Conservation (phyloP, 53 echinoderm and acorn worm species). For the Echinarachnius parma region DNA sequence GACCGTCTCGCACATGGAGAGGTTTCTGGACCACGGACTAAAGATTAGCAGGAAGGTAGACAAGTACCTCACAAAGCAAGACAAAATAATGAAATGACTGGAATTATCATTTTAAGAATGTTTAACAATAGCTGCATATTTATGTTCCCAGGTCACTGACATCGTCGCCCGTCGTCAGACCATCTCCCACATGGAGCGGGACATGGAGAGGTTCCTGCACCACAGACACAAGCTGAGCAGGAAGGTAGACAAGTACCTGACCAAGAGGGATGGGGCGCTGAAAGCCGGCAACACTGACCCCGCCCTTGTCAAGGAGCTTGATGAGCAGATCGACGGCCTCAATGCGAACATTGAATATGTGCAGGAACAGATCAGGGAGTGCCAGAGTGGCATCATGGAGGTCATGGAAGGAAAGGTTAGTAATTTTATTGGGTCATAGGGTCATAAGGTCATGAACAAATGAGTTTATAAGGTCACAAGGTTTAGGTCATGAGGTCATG, state of each 20-base stretch:
- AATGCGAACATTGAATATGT: slow-evolving; percentile 83
- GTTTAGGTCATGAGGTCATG: too few species aligned
- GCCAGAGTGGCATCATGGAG: slow-evolving; percentile 90
- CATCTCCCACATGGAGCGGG: slow-evolving; percentile 79
- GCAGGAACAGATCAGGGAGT: slow-evolving; percentile 82
- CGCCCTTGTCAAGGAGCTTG: slow-evolving; percentile 44
- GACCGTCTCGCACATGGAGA: slow-evolving; percentile 75
- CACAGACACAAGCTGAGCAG: slow-evolving; percentile 82
- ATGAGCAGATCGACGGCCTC: slow-evolving; percentile 83
- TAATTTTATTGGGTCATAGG: too few species aligned
- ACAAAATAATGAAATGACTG: too few species aligned
- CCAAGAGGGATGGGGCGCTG: slow-evolving; percentile 58
- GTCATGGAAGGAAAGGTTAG: slow-evolving; percentile 97
- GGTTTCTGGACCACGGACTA: slow-evolving; percentile 75
- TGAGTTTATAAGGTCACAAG: too few species aligned
- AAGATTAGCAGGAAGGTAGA: slow-evolving; percentile 64
- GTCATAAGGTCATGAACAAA: too few species aligned
- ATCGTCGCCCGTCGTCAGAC: slow-evolving; percentile 85
- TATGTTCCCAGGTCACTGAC: slow-evolving; percentile 71
- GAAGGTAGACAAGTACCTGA: slow-evolving; percentile 69
- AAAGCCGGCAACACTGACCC: slow-evolving; percentile 59
- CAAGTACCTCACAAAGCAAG: too few species aligned
- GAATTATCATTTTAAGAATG: too few species aligned
- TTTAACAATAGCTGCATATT: too few species aligned
- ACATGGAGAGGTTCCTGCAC: slow-evolving; percentile 91